Base-by-base conservation (phyloP, 2,797 vertebrate species). In the Decapterus maruadsi region DNA sequence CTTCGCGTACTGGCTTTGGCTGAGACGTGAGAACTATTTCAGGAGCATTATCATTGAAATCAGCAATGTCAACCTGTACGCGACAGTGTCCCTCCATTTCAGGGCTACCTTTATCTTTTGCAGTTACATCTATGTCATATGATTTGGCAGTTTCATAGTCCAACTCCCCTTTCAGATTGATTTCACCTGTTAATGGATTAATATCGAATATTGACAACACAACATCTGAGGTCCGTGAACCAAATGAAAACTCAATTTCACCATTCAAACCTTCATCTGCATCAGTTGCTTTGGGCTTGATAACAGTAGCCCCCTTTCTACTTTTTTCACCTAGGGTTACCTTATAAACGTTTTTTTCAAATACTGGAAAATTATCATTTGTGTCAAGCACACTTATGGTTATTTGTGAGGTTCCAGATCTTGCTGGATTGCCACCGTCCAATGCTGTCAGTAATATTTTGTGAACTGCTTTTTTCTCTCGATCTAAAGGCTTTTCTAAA, bases 61-160 rank as follows among this genome's bases (percentile, higher is more conserved):
- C 93, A 43, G 68, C 92, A 7, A 90, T 71, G 50, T 94, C 71
- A 12, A 95, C 26, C 13, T 93, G 88, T 2, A 95, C 75, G 13
- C 82, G 83, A 69, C 93, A 93, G 31, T 90, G 90, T 0, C 93
- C 87, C 54, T 95, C 93, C 89, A 91, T 92, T 64, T 80, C 78
- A n/a, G 93, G 92, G n/a, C 77, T 42, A 0, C 94, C 94, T 72
- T 90, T 93, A 12, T 95, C 94, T 78, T 80, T 92, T 7, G 93
- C 93, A 38, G 63, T 83, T 0, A 94, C 74, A 4, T 82, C 75
- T 26, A 93, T 71, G 76, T 78, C 80, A 75, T 85, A 93, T 4
- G 83, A 87, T 6, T 84, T 84, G 1, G 56, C 63, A 0, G 87
- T 80, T 29, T 94, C 94, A 57, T 89, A 92, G 78, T 95, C 94